Evolutionary conservation across 2,113 vertebrate genomes (phyloP).

Genomic region (Cavia porcellus): DNA sequence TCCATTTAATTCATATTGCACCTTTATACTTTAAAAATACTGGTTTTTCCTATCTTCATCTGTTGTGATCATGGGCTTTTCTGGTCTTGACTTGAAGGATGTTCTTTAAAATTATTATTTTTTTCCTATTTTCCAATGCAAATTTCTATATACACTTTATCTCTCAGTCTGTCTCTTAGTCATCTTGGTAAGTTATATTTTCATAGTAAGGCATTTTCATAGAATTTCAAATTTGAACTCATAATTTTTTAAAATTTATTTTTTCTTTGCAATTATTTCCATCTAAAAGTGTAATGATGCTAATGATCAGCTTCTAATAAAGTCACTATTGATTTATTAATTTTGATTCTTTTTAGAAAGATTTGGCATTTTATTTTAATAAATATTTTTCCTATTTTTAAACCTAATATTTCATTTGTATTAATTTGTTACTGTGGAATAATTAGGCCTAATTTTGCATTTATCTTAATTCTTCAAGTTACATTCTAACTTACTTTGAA

Average conservation of each 20-base stretch:
- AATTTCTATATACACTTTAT: neutral
- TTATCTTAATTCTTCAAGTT: neutral
- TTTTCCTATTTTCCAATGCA: neutral
- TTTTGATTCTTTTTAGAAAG: neutral
- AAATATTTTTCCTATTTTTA: neutral
- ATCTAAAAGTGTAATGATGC: neutral
- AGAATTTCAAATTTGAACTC: neutral
- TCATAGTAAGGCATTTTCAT: neutral
- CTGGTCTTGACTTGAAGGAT: neutral
- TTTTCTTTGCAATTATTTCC: neutral
- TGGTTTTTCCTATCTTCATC: neutral
- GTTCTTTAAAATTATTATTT: neutral
- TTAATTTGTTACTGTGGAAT: neutral
- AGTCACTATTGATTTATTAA: neutral
- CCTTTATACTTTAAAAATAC: neutral
- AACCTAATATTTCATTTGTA: neutral
- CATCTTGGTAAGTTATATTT: neutral
- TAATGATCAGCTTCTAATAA: neutral
- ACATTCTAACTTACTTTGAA: neutral
- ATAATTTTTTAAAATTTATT: neutral
- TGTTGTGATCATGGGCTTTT: neutral
- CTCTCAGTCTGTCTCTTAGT: neutral
- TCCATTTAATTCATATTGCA: neutral
- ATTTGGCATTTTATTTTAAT: neutral
- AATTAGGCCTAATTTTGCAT: neutral